Percentiles rank a stretch among this genome's conserved stretches.
Conservation (phyloP, 2,113 vertebrate species). For the Kryptolebias marmoratus region DNA sequence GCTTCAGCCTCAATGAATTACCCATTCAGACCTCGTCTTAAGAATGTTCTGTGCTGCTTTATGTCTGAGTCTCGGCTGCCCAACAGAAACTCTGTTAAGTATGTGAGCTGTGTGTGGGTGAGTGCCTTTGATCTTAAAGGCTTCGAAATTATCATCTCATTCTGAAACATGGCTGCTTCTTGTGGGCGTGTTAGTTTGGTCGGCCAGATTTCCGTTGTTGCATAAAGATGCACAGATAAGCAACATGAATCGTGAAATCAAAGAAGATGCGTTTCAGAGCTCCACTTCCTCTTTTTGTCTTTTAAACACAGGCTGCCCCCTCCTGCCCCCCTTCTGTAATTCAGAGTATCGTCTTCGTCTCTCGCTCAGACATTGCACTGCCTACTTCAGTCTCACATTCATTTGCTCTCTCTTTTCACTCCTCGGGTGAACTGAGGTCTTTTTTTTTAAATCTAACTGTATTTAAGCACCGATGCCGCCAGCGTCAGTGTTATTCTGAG, state of each 20-base stretch:
- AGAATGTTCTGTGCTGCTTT: constrained; percentile 46
- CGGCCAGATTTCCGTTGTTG: constrained; percentile 30
- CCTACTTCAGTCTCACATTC: constrained; percentile 37
- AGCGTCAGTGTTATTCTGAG: constrained; percentile 63
- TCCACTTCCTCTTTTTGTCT: constrained; percentile 1
- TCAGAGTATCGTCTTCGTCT: constrained; percentile 5
- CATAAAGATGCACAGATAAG: constrained; percentile 30
- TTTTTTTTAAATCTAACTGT: constrained; percentile 29
- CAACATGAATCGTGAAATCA: constrained; percentile 29
- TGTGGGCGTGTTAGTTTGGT: constrained; percentile 47
- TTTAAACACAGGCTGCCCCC: constrained; percentile 16
- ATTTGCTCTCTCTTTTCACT: constrained; percentile 30
- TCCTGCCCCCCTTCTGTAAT: constrained; percentile 1
- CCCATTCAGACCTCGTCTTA: constrained; percentile 42
- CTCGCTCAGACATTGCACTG: constrained; percentile 18
- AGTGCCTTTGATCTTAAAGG: constrained; percentile 55
- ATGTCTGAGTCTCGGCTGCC: constrained; percentile 26
- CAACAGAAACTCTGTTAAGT: constrained; percentile 49
- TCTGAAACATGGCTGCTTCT: constrained; percentile 33
- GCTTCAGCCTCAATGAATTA: constrained; percentile 45
- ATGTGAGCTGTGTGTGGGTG: constrained; percentile 41
- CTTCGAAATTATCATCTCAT: constrained; percentile 45
- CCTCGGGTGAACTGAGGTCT: constrained; percentile 18
- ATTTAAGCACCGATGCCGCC: constrained; percentile 64
- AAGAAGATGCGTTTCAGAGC: constrained; percentile 30